These are phyloP conservation scores for Thymelicus acteon DNA, from an alignment of 2,888 invertebrate genomes.

Conservation along the genomic window DNA sequence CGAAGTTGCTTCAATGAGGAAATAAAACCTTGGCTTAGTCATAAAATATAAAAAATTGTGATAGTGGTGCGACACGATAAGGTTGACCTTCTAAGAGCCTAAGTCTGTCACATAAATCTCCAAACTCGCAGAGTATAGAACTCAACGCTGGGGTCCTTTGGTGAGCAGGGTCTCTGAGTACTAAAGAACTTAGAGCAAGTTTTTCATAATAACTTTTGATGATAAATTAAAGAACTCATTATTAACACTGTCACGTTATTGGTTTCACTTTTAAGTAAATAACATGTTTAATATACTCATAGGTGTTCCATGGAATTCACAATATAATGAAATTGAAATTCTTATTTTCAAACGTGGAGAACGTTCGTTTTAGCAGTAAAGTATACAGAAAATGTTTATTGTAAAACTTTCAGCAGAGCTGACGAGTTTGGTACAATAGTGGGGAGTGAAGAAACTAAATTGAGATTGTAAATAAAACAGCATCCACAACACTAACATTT, in stretches of 20 bases:
- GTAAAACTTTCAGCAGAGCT: neutral
- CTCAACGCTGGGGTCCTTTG: no score
- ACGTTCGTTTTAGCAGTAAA: neutral
- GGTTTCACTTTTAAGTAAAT: no score
- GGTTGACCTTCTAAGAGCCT: neutral
- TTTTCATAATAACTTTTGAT: no score
- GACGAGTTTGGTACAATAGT: neutral
- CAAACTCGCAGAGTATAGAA: neutral
- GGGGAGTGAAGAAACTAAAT: neutral
- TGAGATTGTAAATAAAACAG: neutral
- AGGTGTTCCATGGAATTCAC: no score
- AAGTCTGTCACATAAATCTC: neutral
- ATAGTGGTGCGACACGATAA: neutral
- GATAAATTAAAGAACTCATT: no score
- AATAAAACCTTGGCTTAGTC: neutral
- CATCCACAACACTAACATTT: neutral
- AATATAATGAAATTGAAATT: no score
- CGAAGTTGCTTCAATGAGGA: slow-evolving; percentile 33
- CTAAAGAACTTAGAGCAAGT: no score
- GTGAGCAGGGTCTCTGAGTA: no score
- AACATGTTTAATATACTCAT: no score
- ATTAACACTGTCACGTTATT: no score
- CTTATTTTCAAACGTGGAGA: no score
- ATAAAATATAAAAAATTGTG: neutral
- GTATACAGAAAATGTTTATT: neutral